Base-by-base conservation (phyloP, 1,140 invertebrate species). In the Cryptotermes secundus region DNA sequence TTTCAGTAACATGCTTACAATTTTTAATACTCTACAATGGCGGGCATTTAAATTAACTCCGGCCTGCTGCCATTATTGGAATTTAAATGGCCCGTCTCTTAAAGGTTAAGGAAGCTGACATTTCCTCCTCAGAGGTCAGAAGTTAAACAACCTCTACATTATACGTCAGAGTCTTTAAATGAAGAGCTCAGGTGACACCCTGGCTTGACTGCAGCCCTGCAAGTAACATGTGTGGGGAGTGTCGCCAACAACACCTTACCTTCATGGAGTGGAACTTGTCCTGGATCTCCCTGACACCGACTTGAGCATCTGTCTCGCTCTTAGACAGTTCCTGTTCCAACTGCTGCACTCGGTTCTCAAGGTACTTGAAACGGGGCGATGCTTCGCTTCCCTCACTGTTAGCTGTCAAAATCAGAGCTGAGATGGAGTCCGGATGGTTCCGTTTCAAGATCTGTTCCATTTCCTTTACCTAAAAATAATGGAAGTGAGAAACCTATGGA, bases 361-460 rank as follows among this genome's bases (percentile, higher is more conserved):
- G 83, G 38, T 81, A 84, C 83, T 83, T 35, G 34, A 84, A 34
- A 34, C 79, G 72, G 19, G 83, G 79, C 10, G 59, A 10, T 22
- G 38, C n/a, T n/a, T 35, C 42, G 24, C 16, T n/a, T 87, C 86
- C 90, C 89, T 91, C 89, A 81, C 88, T 92, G 88, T 93, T 95
- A 85, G 90, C 91, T 36, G 89, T 92, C 87, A 91, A 89, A 90
- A 95, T 94, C 24, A 95, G 89, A 10, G 94, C 95, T 0, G 95
- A 95, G 0, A 95, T 94, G 0, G 94, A 95, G 88, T 96, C 94
- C 0, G 95, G 95, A 91, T 96, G 94, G 88, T 95, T 95, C 84
- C 94, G 90, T 87, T 93, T 93, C 3, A 96, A 90, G 85, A 96
- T 95, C 85, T 94, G 90, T 86, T 96, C 95, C 94, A 96, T 95